A percentile compares a stretch with the other conserved stretches of the same genome.
These are phyloP conservation scores for Eurois occulta DNA, from an alignment of 2,888 invertebrate species.

Conservation along the genomic window DNA sequence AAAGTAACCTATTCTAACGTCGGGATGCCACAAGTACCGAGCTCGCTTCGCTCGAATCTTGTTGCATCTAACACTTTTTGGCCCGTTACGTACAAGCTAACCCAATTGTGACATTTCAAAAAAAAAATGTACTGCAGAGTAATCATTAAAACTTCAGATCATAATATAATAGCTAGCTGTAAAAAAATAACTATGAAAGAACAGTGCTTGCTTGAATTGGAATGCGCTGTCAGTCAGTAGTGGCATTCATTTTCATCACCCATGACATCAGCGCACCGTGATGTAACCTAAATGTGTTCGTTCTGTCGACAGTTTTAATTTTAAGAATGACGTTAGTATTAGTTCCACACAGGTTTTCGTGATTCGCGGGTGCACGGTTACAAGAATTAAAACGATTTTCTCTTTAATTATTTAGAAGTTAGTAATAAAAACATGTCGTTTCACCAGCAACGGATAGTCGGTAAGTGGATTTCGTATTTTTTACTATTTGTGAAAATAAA, in stretches of 20 bases:
- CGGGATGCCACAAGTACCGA: no score
- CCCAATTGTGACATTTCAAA: no score
- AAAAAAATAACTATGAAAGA: no score
- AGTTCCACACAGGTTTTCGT: conserved; percentile 80
- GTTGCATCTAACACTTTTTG: no score
- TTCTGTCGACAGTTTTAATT: conserved; percentile 79
- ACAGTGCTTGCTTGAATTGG: no score
- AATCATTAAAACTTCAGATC: no score
- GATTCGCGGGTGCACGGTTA: conserved; percentile 67
- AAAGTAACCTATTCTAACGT: no score
- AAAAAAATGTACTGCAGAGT: no score
- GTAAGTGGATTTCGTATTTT: conserved; percentile 72
- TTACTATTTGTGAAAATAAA: background rate
- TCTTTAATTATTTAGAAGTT: conserved; percentile 44
- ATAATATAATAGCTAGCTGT: no score
- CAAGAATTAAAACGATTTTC: conserved; percentile 49
- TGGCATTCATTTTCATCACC: conserved; percentile 27
- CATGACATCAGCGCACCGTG: conserved; percentile 53
- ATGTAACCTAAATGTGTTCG: conserved; percentile 51
- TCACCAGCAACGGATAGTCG: conserved; percentile 78
- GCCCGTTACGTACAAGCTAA: no score
- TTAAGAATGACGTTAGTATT: conserved; percentile 87
- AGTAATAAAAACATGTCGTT: conserved; percentile 77
- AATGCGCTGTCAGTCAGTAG: background rate
- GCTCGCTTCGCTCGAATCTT: no score